Percentiles rank a stretch among this genome's conserved stretches.
Evolutionary conservation across 2,797 vertebrate species (phyloP).

Genomic region (Falco cherrug): DNA sequence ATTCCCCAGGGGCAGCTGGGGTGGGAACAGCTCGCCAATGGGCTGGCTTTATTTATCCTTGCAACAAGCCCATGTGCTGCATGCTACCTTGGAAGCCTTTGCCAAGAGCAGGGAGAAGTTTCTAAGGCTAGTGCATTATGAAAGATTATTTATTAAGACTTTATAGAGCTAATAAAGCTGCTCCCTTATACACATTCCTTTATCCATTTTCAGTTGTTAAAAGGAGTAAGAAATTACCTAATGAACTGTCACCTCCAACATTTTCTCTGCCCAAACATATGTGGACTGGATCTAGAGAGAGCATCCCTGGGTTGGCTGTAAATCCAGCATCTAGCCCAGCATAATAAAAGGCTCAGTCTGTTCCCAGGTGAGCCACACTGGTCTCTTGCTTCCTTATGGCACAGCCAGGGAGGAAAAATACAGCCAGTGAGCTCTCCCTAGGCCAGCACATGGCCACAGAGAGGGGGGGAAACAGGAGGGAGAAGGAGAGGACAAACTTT

Average conservation of each 20-base stretch:
- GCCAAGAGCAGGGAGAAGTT: not conserved
- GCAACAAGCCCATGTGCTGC: accelerated
- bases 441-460: no score
- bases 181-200: not conserved
- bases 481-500: not conserved
- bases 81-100: not conserved
- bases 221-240: not conserved
- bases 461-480: not conserved
- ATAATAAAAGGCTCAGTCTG: not conserved
- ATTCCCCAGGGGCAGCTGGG: not conserved
- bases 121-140: not conserved
- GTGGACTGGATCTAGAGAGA: not conserved
- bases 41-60: not conserved
- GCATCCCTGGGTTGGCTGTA: not conserved
- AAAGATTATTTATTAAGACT: not conserved
- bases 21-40: accelerated
- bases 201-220: not conserved
- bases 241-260: not conserved
- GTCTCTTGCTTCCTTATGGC: not conserved
- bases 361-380: not conserved
- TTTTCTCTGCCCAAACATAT: not conserved
- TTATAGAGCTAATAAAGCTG: not conserved
- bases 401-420: not conserved
- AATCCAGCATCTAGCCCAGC: not conserved
- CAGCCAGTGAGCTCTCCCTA: accelerated